A percentile compares a stretch with the other conserved stretches of the same genome.
phyloP scores from a whole-genome alignment of 2,888 invertebrate species.

The Chironomus riparius region DNA sequence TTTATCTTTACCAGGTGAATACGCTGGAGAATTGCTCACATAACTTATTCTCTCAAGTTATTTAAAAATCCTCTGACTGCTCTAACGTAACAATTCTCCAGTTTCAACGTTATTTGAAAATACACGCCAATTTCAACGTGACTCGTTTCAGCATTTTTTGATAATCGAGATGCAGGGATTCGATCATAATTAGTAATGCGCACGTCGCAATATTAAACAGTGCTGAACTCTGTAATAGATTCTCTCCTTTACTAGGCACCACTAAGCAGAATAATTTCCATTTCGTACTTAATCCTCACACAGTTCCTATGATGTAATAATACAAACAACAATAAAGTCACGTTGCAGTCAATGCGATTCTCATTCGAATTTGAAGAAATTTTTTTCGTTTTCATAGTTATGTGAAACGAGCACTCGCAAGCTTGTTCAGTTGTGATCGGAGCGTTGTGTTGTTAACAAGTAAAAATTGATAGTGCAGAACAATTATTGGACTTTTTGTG shows the following conservation, averaged over 20 bases:
- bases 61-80: too few relatives aligned
- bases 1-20: too few relatives aligned
- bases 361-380: neutral
- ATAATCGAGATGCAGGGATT: neutral
- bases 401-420: too few relatives aligned
- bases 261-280: neutral
- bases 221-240: neutral
- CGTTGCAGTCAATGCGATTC: conserved; percentile 16
- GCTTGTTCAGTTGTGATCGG: too few relatives aligned
- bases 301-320: neutral
- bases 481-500: too few relatives aligned
- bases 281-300: neutral
- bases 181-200: neutral
- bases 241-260: neutral
- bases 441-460: too few relatives aligned
- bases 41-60: too few relatives aligned
- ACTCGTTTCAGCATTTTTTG: conserved; percentile 9
- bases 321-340: neutral
- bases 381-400: neutral
- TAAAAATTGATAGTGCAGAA: too few relatives aligned
- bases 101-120: too few relatives aligned
- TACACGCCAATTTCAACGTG: conserved; percentile 26
- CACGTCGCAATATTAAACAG: neutral
- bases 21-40: too few relatives aligned
- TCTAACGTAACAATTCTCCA: too few relatives aligned